Conservation (phyloP, 2,113 vertebrate species). For the Alces alces region DNA sequence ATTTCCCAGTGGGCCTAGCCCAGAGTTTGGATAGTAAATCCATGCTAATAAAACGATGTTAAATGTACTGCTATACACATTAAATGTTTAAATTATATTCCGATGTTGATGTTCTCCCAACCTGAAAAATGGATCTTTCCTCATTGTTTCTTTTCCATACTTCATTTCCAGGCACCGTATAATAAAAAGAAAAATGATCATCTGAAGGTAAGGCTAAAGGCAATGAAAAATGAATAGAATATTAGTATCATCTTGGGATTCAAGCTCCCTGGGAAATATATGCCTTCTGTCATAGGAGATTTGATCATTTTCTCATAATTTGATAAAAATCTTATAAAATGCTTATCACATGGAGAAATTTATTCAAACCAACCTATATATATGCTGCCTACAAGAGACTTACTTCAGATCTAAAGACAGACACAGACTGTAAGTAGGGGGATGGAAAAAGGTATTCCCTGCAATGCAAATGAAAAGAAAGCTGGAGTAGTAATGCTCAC, state of each 20-base stretch:
- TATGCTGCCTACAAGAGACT: not conserved
- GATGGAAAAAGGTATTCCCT: not conserved
- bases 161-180: conserved; percentile 83
- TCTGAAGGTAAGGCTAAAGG: conserved; percentile 82
- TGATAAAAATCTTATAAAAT: not conserved
- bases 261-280: not conserved
- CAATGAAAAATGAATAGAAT: not conserved
- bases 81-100: not conserved
- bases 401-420: not conserved
- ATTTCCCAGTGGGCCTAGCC: not conserved
- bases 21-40: not conserved
- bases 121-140: conserved; percentile 83
- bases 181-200: conserved; percentile 79
- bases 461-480: not conserved
- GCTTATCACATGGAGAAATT: not conserved
- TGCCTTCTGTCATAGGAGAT: not conserved
- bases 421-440: not conserved
- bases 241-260: not conserved
- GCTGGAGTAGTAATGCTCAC: not conserved
- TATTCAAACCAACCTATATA: not conserved
- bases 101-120: conserved; percentile 49
- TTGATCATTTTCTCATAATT: not conserved
- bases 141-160: conserved; percentile 79
- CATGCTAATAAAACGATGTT: not conserved
- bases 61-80: not conserved